Evolutionary conservation across 2,888 invertebrate species (phyloP), one percentile per base, ranked within the genome.

Genomic region (Rhabditophanes sp.): DNA sequence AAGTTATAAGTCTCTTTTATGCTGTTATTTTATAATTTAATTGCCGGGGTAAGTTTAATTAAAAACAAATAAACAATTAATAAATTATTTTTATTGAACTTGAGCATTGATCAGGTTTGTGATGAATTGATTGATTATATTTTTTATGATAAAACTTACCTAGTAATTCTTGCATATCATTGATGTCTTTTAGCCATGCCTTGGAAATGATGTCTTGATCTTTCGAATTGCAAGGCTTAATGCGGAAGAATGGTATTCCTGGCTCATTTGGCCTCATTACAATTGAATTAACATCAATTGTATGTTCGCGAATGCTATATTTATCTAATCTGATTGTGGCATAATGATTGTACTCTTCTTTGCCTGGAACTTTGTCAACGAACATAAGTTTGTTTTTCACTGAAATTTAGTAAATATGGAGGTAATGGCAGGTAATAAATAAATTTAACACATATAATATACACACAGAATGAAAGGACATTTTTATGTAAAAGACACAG

Each of bases 131-230:
- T 30, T 20, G 30, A 30, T 20, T 9, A 11, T 19, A 27, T 19
- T 5, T 19, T 9, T 17, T 5, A 7, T 4, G 23, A 22, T 23
- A 22, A 27, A 17, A 41, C 54, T 29, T 34, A 67, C 67, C 65
- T 25, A 65, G 44, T 25, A 45, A 42, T 32, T 58, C 53, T 35
- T 67, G 62, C 30, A 62, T 60, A 29, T 66, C 65, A 27, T 53
- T 43, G 16, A 68, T 61, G 41, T 68, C 68, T 38, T 64, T 63
- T 38, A 66, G 53, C 69, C 69, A 69, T 16, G 65, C 66, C 42
- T 67, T 64, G 33, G 63, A 62, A 18, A 61, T 48, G 30, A 53
- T 56, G 26, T 52, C 59, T 43, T 26, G 46, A 32, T 63, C 63
- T 9, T 38, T 40, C n/a, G 60, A 45, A n/a, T n/a, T n/a, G n/a